A percentile compares a stretch with the other conserved stretches of the same genome.
phyloP scores from a whole-genome alignment of 1,140 invertebrate species.

The Bombus terrestris region DNA sequence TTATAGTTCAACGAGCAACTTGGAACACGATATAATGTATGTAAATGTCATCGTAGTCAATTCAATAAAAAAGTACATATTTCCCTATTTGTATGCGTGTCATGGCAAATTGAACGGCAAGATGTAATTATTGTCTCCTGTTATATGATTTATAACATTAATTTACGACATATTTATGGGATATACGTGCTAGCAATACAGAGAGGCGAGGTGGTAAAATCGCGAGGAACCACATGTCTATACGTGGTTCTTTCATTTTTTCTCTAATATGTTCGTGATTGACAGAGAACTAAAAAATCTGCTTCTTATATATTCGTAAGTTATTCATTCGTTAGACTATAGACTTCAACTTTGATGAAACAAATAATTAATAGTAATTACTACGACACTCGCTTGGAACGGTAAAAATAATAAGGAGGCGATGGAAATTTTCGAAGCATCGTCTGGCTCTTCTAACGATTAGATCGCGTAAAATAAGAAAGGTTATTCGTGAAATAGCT shows the following conservation, averaged over 20 bases:
- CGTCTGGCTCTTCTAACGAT: background rate
- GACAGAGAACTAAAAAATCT: too few relatives aligned
- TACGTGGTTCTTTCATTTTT: background rate
- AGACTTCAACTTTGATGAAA: background rate
- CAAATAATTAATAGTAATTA: background rate
- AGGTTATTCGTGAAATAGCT: background rate
- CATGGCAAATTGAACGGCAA: background rate
- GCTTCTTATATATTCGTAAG: too few relatives aligned
- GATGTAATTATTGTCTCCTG: background rate
- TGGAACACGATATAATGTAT: too few relatives aligned
- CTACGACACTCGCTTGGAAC: background rate
- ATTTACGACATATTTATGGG: constrained; percentile 7
- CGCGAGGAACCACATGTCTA: background rate
- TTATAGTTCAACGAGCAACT: background rate
- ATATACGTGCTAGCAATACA: background rate
- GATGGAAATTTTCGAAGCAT: background rate
- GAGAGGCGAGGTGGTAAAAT: background rate
- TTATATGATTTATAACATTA: constrained; percentile 8
- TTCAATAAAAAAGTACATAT: background rate
- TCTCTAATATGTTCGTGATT: background rate
- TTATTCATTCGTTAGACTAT: background rate
- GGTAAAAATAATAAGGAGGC: background rate
- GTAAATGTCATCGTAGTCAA: too few relatives aligned
- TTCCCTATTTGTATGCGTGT: background rate
- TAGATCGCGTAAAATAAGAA: constrained; percentile 20